phyloP scores from a whole-genome alignment of 2,888 invertebrate species.

The Synanthedon tipuliformis region DNA sequence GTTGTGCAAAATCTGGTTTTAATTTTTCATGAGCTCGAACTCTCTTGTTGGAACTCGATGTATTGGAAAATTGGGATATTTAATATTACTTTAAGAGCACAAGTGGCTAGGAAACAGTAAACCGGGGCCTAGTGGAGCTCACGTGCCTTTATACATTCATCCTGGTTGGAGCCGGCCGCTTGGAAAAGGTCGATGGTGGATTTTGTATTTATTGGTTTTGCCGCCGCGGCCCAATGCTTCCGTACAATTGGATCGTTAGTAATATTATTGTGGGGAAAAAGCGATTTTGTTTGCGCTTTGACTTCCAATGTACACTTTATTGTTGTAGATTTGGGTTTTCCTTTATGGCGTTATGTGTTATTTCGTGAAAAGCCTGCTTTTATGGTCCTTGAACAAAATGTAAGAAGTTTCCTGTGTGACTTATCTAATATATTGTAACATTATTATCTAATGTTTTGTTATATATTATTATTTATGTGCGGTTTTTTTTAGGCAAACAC shows the following conservation, averaged over 20 bases:
- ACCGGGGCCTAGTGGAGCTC: slow-evolving; percentile 32
- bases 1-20: slow-evolving; percentile 24
- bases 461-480: slow-evolving; percentile 1
- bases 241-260: slow-evolving; percentile 67
- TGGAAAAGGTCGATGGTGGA: slow-evolving; percentile 49
- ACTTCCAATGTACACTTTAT: slow-evolving; percentile 58
- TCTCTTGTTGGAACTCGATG: slow-evolving; percentile 13
- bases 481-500: slow-evolving; percentile 61
- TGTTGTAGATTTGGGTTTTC: slow-evolving; percentile 58
- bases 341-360: slow-evolving; percentile 47
- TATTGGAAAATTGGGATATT: slow-evolving; percentile 29
- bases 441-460: too few species aligned
- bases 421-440: slow-evolving; percentile 2
- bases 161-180: slow-evolving; percentile 28
- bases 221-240: slow-evolving; percentile 55
- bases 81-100: slow-evolving; percentile 39
- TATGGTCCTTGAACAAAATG: slow-evolving; percentile 35
- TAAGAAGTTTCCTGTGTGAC: slow-evolving; percentile 32
- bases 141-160: slow-evolving; percentile 50
- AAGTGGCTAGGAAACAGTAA: slow-evolving; percentile 35
- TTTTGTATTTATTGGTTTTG: slow-evolving; percentile 67
- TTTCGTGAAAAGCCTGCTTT: slow-evolving; percentile 42
- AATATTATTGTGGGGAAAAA: slow-evolving; percentile 62
- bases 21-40: slow-evolving; percentile 37
- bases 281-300: slow-evolving; percentile 65